Evolutionary conservation across 2,888 invertebrate species (phyloP).

Genomic region (Acrobasis consociella): DNA sequence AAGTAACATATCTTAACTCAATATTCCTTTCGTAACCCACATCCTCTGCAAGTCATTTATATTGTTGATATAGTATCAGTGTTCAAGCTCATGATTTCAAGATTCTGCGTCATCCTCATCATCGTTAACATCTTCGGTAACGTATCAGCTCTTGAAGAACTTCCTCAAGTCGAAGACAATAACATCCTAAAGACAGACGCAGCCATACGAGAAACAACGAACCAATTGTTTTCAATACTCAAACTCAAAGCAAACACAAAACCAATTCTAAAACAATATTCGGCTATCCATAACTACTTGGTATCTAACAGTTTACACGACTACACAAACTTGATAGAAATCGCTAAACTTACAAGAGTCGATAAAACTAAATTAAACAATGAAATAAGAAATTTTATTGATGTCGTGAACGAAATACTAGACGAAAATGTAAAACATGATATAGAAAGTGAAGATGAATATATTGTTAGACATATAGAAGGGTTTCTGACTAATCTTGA

Average conservation of each 20-base stretch:
- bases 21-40: background rate
- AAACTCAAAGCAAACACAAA: constrained; percentile 40
- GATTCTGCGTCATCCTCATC: background rate
- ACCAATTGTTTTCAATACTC: constrained; percentile 49
- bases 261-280: constrained; percentile 46
- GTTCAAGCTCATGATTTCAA: constrained; percentile 7
- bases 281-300: constrained; percentile 54
- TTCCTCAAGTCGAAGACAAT: constrained; percentile 41
- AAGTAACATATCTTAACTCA: constrained; percentile 26
- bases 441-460: constrained; percentile 36
- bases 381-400: constrained; percentile 42
- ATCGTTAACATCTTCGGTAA: constrained; percentile 21
- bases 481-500: constrained; percentile 45
- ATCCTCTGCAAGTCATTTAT: constrained; percentile 30
- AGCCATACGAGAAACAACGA: constrained; percentile 45
- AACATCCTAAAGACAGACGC: constrained; percentile 42
- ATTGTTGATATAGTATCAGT: constrained; percentile 32
- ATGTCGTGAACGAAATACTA: constrained; percentile 51
- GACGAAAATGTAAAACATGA: constrained; percentile 43
- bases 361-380: constrained; percentile 44
- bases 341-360: constrained; percentile 46
- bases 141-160: constrained; percentile 39
- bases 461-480: constrained; percentile 39
- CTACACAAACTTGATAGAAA: constrained; percentile 47
- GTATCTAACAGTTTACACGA: constrained; percentile 49